Conservation (phyloP, 2,797 vertebrate genomes). For the Spondyliosoma cantharus region DNA sequence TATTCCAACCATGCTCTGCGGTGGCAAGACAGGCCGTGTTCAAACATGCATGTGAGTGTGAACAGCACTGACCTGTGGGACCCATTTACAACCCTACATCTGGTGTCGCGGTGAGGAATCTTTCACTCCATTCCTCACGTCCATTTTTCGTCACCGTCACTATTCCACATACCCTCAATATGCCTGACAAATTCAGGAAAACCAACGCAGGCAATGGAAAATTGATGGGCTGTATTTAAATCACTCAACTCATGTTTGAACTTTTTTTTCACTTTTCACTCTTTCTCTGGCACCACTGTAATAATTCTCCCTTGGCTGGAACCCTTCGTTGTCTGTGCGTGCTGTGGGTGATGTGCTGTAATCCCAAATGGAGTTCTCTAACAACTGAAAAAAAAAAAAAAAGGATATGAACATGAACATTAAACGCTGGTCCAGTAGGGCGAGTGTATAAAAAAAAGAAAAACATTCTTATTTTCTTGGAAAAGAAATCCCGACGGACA, state of each 20-base stretch:
- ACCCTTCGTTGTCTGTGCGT: constrained; percentile 83
- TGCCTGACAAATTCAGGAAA: constrained; percentile 58
- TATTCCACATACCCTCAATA: constrained; percentile 42
- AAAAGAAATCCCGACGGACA: constrained; percentile 57
- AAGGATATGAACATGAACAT: constrained; percentile 62
- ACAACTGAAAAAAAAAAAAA: constrained; percentile 44
- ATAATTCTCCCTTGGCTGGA: constrained; percentile 80
- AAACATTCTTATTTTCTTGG: constrained; percentile 53
- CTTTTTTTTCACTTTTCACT: constrained; percentile 63
- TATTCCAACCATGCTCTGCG: constrained; percentile 43
- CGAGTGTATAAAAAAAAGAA: constrained; percentile 58
- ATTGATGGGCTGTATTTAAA: constrained; percentile 51
- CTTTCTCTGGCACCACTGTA: constrained; percentile 77
- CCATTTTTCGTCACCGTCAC: constrained; percentile 39
- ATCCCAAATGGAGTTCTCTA: constrained; percentile 75
- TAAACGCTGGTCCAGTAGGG: constrained; percentile 62
- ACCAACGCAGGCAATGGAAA: constrained; percentile 42
- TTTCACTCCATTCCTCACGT: constrained; percentile 25
- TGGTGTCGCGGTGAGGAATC: constrained; percentile 40
- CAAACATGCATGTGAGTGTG: constrained; percentile 32
- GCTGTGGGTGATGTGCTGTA: constrained; percentile 86
- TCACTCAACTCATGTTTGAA: constrained; percentile 63
- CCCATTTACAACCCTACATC: constrained; percentile 30
- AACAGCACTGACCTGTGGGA: constrained; percentile 40
- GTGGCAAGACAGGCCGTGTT: constrained; percentile 46